These are phyloP conservation scores for Crotalus viridis DNA, from an alignment of 2,113 vertebrate species.

Conservation along the genomic window DNA sequence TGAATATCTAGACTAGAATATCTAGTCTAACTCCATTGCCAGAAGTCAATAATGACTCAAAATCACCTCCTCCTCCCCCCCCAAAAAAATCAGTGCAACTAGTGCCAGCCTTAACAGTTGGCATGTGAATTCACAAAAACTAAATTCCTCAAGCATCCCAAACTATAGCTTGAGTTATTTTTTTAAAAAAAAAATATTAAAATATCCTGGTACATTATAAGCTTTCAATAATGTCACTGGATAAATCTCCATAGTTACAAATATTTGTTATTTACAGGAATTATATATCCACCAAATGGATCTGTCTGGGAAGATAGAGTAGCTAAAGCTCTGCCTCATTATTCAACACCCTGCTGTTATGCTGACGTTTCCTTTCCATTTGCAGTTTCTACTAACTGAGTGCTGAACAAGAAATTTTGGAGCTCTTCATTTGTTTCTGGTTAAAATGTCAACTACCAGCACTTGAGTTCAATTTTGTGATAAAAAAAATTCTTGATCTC, in stretches of 20 bases:
- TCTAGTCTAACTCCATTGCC: not conserved
- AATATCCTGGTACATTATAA: not conserved
- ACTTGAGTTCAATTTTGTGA: not conserved
- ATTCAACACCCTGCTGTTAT: conserved; percentile 1
- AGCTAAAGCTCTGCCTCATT: not conserved
- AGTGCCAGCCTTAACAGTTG: not conserved
- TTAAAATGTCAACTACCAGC: not conserved
- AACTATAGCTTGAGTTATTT: not conserved
- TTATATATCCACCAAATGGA: not conserved
- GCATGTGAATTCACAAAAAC: not conserved
- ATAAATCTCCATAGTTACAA: conserved; percentile 14
- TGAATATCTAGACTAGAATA: not conserved
- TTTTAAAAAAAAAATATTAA: not conserved
- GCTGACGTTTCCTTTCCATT: conserved; percentile 1
- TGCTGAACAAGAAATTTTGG: not conserved
- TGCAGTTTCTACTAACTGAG: not conserved
- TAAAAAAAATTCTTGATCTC: not conserved
- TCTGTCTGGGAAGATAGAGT: not conserved
- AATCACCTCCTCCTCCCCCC: not conserved
- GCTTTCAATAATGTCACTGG: not conserved
- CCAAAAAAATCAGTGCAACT: not conserved
- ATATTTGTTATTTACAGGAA: conserved; percentile 18
- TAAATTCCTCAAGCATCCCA: not conserved
- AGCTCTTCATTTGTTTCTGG: not conserved
- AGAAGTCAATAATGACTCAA: not conserved